phyloP scores from a whole-genome alignment of 2,888 invertebrate species.

The Desoria tigrina region DNA sequence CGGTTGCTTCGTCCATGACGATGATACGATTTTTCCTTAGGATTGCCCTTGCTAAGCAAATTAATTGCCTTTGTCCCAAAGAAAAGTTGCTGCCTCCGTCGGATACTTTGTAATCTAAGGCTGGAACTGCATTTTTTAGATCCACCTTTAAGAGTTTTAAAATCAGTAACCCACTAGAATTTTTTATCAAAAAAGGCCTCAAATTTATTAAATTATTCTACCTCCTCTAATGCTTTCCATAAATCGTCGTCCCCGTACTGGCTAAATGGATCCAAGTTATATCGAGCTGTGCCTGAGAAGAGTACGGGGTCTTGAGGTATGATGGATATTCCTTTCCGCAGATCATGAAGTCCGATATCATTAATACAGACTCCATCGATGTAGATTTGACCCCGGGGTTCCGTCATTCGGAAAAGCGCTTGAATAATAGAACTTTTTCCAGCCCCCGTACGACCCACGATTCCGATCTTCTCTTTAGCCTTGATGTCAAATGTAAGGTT shows the following conservation, averaged over 20 bases:
- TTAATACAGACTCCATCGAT: slow-evolving; percentile 67
- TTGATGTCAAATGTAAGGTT: slow-evolving; percentile 63
- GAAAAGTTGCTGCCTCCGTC: slow-evolving; percentile 78
- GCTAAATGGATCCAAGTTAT: slow-evolving; percentile 87
- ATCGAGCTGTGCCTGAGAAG: slow-evolving; percentile 83
- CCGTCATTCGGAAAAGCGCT: slow-evolving; percentile 77
- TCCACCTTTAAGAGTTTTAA: slow-evolving; percentile 72
- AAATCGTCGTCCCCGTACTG: slow-evolving; percentile 75
- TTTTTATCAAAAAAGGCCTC: no score
- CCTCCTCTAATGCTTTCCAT: slow-evolving; percentile 83
- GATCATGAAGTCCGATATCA: slow-evolving; percentile 63
- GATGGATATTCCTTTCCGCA: slow-evolving; percentile 80
- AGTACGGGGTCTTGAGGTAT: slow-evolving; percentile 90
- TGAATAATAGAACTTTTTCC: slow-evolving; percentile 79
- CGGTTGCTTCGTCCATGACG: slow-evolving; percentile 50
- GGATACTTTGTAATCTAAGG: slow-evolving; percentile 70
- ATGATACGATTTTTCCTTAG: slow-evolving; percentile 46
- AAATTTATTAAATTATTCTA: no score
- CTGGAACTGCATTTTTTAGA: slow-evolving; percentile 69
- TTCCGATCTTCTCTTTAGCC: slow-evolving; percentile 65
- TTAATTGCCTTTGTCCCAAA: slow-evolving; percentile 45
- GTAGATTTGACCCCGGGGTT: slow-evolving; percentile 73
- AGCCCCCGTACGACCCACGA: slow-evolving; percentile 72
- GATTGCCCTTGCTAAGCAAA: slow-evolving; percentile 49
- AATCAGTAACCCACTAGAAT: neutral